A percentile compares a stretch with the other conserved stretches of the same genome.
Evolutionary conservation across 2,888 invertebrate species (phyloP).

Genomic region (Steinernema scapterisci): DNA sequence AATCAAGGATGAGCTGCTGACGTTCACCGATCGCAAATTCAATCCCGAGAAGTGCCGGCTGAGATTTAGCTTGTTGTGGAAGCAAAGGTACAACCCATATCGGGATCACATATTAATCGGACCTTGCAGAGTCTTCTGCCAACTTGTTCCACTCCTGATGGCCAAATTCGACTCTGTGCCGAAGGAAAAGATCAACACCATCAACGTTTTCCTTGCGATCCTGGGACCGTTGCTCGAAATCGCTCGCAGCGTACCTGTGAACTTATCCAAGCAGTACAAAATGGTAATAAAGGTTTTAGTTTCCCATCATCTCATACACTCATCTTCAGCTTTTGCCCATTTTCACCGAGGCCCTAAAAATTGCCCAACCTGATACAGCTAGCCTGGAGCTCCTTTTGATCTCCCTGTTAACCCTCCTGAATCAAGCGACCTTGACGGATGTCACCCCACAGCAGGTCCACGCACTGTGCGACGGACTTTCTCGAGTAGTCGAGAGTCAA

Average conservation of each 20-base stretch:
- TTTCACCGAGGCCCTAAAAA: not conserved
- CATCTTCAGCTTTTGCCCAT: not conserved
- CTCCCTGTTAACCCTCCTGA: not conserved
- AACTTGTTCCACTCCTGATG: conserved; percentile 3
- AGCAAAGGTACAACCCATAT: not conserved
- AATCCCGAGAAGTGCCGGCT: conserved; percentile 20
- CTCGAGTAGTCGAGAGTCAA: not conserved
- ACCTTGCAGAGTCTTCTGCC: not conserved
- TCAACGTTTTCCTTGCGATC: not conserved
- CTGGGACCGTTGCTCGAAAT: not conserved
- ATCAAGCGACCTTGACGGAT: not conserved
- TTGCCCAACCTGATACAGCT: not conserved
- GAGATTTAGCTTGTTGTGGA: conserved; percentile 1
- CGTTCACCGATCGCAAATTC: not conserved
- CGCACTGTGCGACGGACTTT: not conserved
- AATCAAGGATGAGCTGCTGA: not conserved
- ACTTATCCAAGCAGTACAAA: not conserved
- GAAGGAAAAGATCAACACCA: not conserved
- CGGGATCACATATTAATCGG: not conserved
- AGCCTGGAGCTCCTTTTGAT: not conserved
- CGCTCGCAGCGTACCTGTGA: not conserved
- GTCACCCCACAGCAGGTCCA: not conserved
- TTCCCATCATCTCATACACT: too few relatives aligned
- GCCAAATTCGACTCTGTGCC: not conserved
- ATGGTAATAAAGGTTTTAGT: not conserved